phyloP scores from a whole-genome alignment of 2,888 invertebrate species.

The Caradrina clavipalpis region DNA sequence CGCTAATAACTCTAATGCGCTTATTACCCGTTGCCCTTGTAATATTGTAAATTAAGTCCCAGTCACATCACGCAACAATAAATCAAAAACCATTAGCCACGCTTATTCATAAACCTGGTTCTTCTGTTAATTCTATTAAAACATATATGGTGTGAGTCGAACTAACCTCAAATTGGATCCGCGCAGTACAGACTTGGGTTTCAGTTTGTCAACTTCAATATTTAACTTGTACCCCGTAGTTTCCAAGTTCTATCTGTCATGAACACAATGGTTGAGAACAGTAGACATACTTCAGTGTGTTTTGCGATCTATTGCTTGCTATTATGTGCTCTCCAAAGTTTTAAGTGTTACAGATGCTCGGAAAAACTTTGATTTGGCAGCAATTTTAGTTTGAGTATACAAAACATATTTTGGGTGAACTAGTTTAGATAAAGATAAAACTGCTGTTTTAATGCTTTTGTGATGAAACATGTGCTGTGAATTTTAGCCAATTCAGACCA shows the following conservation, averaged over 20 bases:
- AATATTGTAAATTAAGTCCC: conserved; percentile 63
- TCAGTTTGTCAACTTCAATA: conserved; percentile 85
- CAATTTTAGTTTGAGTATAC: conserved; percentile 30
- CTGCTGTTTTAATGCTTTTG: neutral
- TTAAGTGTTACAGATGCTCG: conserved; percentile 63
- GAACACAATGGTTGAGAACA: conserved; percentile 77
- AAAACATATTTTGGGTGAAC: neutral
- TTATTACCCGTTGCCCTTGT: conserved; percentile 67
- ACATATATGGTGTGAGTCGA: conserved; percentile 65
- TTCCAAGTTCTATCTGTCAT: conserved; percentile 76
- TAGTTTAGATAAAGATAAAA: conserved; percentile 29
- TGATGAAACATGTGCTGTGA: neutral
- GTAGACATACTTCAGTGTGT: conserved; percentile 69
- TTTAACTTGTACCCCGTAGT: conserved; percentile 82
- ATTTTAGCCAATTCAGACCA: neutral
- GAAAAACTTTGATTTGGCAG: conserved; percentile 56
- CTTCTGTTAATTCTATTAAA: conserved; percentile 73
- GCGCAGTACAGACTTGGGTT: conserved; percentile 70
- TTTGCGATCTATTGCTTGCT: conserved; percentile 68
- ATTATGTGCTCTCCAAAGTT: conserved; percentile 63
- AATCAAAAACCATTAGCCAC: conserved; percentile 51
- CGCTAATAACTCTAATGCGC: conserved; percentile 68
- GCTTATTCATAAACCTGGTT: conserved; percentile 52
- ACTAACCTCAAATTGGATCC: conserved; percentile 74
- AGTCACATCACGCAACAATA: conserved; percentile 53